A percentile compares a stretch with the other conserved stretches of the same genome.
Conservation (phyloP, 2,888 invertebrate species). For the Drosophila fulvimacula region DNA sequence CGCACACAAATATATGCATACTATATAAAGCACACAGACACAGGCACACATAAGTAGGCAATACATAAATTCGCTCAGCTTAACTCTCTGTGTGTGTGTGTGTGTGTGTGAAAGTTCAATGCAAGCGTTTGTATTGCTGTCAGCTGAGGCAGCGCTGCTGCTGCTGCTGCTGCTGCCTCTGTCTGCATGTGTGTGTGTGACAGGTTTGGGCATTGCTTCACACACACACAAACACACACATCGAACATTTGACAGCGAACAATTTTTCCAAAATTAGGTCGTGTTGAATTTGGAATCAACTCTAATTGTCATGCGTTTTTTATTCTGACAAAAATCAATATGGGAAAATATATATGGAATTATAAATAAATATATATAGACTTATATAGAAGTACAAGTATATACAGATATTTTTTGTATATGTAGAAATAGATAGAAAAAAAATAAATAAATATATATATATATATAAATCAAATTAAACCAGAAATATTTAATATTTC, state of each 20-base stretch:
- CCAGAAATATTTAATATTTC: no score
- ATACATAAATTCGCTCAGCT: slow-evolving; percentile 16
- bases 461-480: no score
- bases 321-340: slow-evolving; percentile 6
- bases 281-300: slow-evolving; percentile 50
- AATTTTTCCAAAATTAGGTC: slow-evolving; percentile 60
- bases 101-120: slow-evolving; percentile 52
- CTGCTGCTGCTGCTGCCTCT: neutral
- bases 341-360: neutral
- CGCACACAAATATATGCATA: neutral
- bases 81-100: slow-evolving; percentile 1
- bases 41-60: slow-evolving; percentile 2
- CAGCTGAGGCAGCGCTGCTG: slow-evolving; percentile 6
- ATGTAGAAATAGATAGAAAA: neutral
- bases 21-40: neutral
- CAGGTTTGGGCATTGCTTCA: slow-evolving; percentile 9
- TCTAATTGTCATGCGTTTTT: slow-evolving; percentile 44
- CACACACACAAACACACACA: slow-evolving; percentile 9
- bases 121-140: slow-evolving; percentile 33
- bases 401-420: neutral
- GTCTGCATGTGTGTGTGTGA: neutral
- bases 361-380: neutral
- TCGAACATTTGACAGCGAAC: slow-evolving; percentile 50
- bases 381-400: no score
- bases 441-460: neutral